These are phyloP conservation scores for Isoperla grammatica DNA, from an alignment of 2,888 invertebrate genomes.

Conservation along the genomic window DNA sequence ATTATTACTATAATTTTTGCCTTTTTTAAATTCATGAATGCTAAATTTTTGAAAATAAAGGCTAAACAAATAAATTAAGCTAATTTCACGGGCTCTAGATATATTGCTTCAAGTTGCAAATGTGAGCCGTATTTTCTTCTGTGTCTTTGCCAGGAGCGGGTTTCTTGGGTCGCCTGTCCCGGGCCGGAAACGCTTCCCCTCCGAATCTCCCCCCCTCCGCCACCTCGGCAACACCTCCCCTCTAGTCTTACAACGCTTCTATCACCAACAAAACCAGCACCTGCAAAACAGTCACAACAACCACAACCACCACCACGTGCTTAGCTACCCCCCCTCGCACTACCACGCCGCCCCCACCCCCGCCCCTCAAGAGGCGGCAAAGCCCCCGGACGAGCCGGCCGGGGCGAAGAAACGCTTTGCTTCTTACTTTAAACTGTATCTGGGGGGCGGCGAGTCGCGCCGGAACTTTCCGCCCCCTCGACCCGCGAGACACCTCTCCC, in stretches of 20 bases:
- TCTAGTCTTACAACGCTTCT: constrained; percentile 69
- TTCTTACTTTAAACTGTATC: constrained; percentile 76
- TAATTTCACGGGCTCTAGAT: too few relatives aligned
- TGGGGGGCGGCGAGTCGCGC: constrained; percentile 40
- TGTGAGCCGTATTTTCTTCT: constrained; percentile 14
- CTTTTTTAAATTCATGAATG: too few relatives aligned
- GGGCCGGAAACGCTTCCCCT: constrained; percentile 39
- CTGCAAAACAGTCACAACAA: constrained; percentile 48
- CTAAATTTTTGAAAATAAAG: too few relatives aligned
- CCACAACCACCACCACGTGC: constrained; percentile 35
- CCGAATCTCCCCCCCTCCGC: constrained; percentile 29
- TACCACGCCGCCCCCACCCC: constrained; percentile 1
- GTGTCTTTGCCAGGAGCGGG: constrained; percentile 28
- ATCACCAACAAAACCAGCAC: constrained; percentile 69
- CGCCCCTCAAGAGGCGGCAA: neutral
- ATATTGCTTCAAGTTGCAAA: too few relatives aligned
- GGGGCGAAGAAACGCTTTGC: constrained; percentile 67
- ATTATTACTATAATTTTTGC: too few relatives aligned
- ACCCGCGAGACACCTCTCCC: constrained; percentile 34
- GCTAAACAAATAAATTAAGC: too few relatives aligned
- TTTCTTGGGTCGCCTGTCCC: constrained; percentile 42
- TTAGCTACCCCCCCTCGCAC: constrained; percentile 1
- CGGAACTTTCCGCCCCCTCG: constrained; percentile 39
- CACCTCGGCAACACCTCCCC: constrained; percentile 68
- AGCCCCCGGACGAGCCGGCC: constrained; percentile 10